Conservation (phyloP, 2,888 invertebrate genomes). For the Congeria kusceri region DNA sequence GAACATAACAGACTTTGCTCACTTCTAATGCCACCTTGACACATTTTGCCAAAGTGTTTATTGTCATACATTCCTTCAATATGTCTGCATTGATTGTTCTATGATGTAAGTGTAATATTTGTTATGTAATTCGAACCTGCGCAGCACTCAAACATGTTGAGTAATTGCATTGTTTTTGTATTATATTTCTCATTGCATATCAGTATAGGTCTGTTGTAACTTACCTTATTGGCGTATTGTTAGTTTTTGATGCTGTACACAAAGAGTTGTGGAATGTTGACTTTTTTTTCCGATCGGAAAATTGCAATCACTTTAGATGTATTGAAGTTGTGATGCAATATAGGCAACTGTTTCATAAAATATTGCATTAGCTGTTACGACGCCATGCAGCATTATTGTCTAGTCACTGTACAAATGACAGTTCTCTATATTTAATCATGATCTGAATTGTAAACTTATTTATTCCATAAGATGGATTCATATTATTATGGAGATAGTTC, state of each 20-base stretch:
- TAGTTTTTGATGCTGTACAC: slow-evolving; percentile 18
- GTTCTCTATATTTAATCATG: too few relatives aligned
- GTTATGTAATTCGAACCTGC: slow-evolving; percentile 16
- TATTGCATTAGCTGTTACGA: slow-evolving; percentile 3
- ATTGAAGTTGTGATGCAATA: slow-evolving; percentile 52
- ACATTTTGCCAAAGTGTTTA: slow-evolving; percentile 50
- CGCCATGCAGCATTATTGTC: slow-evolving; percentile 9
- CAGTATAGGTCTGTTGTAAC: slow-evolving; percentile 15
- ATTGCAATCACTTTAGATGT: slow-evolving; percentile 39
- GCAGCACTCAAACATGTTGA: slow-evolving; percentile 16
- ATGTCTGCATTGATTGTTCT: slow-evolving; percentile 32
- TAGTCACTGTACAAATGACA: background rate
- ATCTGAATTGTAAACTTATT: too few relatives aligned
- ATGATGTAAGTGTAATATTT: slow-evolving; percentile 11
- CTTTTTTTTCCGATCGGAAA: slow-evolving; percentile 21
- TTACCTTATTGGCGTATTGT: too few relatives aligned
- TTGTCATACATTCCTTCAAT: slow-evolving; percentile 54
- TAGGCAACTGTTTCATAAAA: background rate
- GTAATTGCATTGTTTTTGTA: slow-evolving; percentile 24
- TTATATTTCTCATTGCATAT: slow-evolving; percentile 41
- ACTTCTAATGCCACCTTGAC: slow-evolving; percentile 34
- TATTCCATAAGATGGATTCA: too few relatives aligned
- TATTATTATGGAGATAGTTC: background rate
- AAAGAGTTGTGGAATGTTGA: slow-evolving; percentile 28
- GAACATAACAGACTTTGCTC: slow-evolving; percentile 9